Evolutionary conservation across 2,113 vertebrate genomes (phyloP).

Genomic region (Pterocles gutturalis): DNA sequence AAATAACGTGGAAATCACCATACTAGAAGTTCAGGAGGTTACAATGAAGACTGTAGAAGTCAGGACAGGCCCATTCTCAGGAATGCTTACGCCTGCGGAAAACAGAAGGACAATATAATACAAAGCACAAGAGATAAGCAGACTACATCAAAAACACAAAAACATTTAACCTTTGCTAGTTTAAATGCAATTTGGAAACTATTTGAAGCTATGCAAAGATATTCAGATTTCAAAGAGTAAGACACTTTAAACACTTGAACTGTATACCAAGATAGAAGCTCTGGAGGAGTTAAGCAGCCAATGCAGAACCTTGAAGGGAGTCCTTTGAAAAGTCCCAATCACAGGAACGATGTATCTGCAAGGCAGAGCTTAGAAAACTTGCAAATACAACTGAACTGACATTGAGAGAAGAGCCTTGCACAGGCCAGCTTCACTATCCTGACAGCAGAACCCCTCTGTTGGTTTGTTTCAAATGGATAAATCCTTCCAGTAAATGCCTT

Average conservation of each 20-base stretch:
- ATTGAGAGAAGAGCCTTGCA: background rate
- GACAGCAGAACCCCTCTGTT: background rate
- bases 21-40: background rate
- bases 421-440: accelerated
- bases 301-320: background rate
- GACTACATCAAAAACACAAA: background rate
- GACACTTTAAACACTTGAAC: background rate
- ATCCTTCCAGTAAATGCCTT: background rate
- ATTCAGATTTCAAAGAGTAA: background rate
- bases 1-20: background rate
- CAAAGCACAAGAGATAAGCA: background rate
- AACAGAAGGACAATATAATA: background rate
- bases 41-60: background rate
- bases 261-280: background rate
- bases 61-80: background rate
- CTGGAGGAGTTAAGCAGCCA: background rate
- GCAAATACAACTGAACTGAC: background rate
- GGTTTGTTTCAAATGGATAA: background rate
- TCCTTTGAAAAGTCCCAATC: background rate
- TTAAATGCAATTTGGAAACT: background rate
- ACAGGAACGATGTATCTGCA: background rate
- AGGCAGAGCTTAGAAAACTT: background rate
- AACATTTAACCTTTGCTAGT: background rate
- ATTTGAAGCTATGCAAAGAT: background rate
- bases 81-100: background rate